Base-by-base conservation (phyloP, 2,113 vertebrate genomes). In the Circaetus cinerascens region DNA sequence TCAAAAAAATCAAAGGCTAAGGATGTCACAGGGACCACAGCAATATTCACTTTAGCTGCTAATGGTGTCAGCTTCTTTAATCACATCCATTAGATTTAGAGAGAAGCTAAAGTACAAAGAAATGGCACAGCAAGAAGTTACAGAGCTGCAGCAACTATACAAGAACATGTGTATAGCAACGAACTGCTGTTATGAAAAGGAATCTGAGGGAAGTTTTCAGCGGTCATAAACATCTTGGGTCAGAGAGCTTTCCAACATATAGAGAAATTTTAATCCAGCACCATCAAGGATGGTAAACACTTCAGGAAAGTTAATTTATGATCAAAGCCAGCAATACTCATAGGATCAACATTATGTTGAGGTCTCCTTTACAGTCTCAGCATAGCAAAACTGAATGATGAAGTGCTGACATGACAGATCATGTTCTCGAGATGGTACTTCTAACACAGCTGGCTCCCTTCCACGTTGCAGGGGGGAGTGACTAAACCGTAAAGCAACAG, bases 301-400 rank as follows among this genome's bases (percentile, higher is more conserved):
- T 90, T 46, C n/a, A 96, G 56, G 68, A 90, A 95, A 85, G 56
- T 36, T 32, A 92, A 50, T 38, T 40, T 17, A 26, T 56, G 38
- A 97, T 69, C 43, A 91, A 95, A 97, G 94, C 48, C 69, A 96
- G 45, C 66, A 95, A 60, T 23, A 57, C 7, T 15, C 84, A 92
- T 5, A 86, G 72, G 41, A 90, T 60, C 8, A 14, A 95, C 73
- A 87, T 5, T 53, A 55, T 62, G n/a, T 43, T 34, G 27, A 63
- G 51, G 32, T 34, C 60, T 92, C 51, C 63, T 66, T 82, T 91
- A 93, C 43, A 86, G 40, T 36, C 62, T 75, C 22, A 69, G 63
- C 15, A 36, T 1, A 92, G 84, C 50, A 77, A 67, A 83, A 92
- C n/a, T 41, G 30, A 88, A 89, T 25, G 71, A 81, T 22, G 59